Evolutionary conservation across 2,888 invertebrate genomes (phyloP), one percentile per base, ranked within the genome.

Genomic region (Blera fallax): DNA sequence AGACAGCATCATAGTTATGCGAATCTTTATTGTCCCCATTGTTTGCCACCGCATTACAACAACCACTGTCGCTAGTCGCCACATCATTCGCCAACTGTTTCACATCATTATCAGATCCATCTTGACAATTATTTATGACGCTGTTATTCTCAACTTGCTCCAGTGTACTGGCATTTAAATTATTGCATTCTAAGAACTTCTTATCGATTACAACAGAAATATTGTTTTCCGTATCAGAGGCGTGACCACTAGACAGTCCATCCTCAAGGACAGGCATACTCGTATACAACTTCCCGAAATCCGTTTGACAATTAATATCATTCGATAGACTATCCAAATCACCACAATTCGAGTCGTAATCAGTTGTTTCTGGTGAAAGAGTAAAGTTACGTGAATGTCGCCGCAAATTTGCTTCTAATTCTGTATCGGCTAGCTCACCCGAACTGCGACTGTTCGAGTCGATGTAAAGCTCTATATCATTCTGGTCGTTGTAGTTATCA

Each of bases 191-290:
- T 65, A 88, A 81, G 58, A 81, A 88, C 40, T 87, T 88, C 58
- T 87, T 88, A 77, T 91, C 90, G 54, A 90, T 89, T 5, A 89
- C 87, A 18, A 89, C 89, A 24, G 90, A 90, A 0, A 90, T 88
- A 90, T 97, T 97, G 91, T 97, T 97, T 92, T 98, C 98, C 0
- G 95, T 96, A 91, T 98, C 98, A 76, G 98, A 98, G 0, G 96
- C 97, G 91, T 98, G 98, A 3, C 98, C 98, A 70, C 98, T 98
- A 3, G 98, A 98, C 76, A 98, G 93, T 0, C 98, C 98, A 91
- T 98, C 98, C 91, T 98, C 98, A 45, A 98, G 94, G 16, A 97
- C 96, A 0, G 98, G 98, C 96, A 98, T 96, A 89, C 95, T 95
- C 29, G 95, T 95, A 92, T 94, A 96, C 91, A 94, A 93, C 91